Percentiles rank a stretch among this genome's conserved stretches.
These are phyloP conservation scores for Pseudolaguvia tuberculata DNA, from an alignment of 2,113 vertebrate species.

Conservation along the genomic window DNA sequence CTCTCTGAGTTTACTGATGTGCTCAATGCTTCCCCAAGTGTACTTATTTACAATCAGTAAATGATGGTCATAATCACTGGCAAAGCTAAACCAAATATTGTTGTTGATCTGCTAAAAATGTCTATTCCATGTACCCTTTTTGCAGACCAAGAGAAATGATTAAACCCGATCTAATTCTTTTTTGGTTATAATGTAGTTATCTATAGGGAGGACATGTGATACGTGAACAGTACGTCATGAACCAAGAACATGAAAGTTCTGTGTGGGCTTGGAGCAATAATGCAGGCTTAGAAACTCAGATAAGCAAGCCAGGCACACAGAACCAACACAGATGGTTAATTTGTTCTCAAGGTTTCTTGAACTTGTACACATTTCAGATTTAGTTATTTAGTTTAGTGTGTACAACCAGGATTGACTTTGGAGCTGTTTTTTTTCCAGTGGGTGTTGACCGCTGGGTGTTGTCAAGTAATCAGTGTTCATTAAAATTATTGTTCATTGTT, in stretches of 20 bases:
- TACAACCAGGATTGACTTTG: not conserved
- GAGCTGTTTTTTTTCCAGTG: not conserved
- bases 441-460: not conserved
- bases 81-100: too few relatives aligned
- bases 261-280: not conserved
- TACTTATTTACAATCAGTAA: too few relatives aligned
- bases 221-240: slow-evolving; percentile 17
- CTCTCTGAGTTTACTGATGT: too few relatives aligned
- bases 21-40: too few relatives aligned
- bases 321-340: slow-evolving; percentile 21
- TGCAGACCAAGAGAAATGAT: too few relatives aligned
- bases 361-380: not conserved
- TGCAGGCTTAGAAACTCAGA: slow-evolving; percentile 10
- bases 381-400: not conserved
- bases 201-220: not conserved
- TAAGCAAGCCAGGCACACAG: slow-evolving; percentile 17
- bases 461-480: not conserved
- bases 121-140: too few relatives aligned
- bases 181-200: too few relatives aligned
- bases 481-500: slow-evolving; percentile 16
- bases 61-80: too few relatives aligned
- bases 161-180: too few relatives aligned
- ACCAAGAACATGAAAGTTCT: not conserved
- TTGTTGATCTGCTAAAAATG: too few relatives aligned
- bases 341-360: slow-evolving; percentile 21